Evolutionary conservation across 1,140 invertebrate species (phyloP), one percentile per base, ranked within the genome.

Genomic region (Diploscapter pachys): DNA sequence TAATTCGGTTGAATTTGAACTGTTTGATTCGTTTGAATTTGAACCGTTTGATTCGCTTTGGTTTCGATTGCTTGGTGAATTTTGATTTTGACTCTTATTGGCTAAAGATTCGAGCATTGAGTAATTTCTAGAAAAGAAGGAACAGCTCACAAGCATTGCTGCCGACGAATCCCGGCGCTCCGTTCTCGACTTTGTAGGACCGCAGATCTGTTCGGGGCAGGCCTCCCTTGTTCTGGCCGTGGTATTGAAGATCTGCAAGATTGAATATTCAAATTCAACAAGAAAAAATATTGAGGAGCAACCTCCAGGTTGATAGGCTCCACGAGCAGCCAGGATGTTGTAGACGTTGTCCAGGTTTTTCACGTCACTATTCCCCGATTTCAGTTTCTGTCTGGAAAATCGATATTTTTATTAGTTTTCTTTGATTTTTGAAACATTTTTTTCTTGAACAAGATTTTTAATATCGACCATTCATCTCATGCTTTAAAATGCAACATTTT

Each of bases 241-340:
- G 66, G 66, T 68, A 68, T 9, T 68, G 9, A n/a, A 68, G 66
- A 0, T 55, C 66, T 68, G 48, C n/a, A 68, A 51, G 57, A 31
- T 6, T 48, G 51, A 50, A 54, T 52, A 55, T n/a, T 52, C 56
- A 5, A 54, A 68, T n/a, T 52, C 56, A 5, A 54, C 53, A 2
- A 48, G 9, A 11, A 59, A 68, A 52, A 9, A 9, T 9, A 8
- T 52, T 5, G 6, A 53, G 5, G 6, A 52, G 52, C 48, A n/a
- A 68, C 66, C 8, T 68, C 66, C 66, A 53, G 9, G 13, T 53
- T 68, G 66, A 54, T 55, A 55, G 48, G 49, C 52, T n/a, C 66
- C 66, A 68, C 52, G 53, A 54, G 66, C 66, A 52, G 57, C 56
- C 50, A 68, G 48, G 52, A 55, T 9, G 50, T 52, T 55, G 52